These are phyloP conservation scores for Megaceryle alcyon DNA, from an alignment of 2,797 vertebrate genomes.

Conservation along the genomic window DNA sequence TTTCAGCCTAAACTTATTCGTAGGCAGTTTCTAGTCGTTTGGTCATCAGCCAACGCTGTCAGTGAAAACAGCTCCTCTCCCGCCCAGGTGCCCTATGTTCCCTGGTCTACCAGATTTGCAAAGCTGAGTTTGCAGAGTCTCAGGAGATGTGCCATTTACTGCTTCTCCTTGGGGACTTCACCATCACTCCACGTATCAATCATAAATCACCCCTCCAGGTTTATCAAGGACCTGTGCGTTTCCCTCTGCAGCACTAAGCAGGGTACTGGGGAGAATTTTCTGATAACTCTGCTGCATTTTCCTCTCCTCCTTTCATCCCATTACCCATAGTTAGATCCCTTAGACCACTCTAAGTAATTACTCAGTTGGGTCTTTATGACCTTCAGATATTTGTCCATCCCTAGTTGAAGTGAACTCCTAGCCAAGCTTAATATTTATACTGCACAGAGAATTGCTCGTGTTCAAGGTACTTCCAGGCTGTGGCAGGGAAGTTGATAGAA, in stretches of 20 bases:
- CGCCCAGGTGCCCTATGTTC: fast-evolving
- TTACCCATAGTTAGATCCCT: conserved; percentile 18
- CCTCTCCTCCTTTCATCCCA: conserved; percentile 42
- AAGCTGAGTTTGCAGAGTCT: conserved; percentile 36
- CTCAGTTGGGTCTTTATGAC: conserved; percentile 19
- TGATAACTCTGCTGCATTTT: neutral
- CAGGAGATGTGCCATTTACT: neutral
- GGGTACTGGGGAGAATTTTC: neutral
- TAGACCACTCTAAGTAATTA: conserved; percentile 67
- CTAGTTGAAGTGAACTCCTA: conserved; percentile 3
- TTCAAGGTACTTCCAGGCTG: neutral
- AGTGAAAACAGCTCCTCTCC: neutral
- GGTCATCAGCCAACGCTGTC: neutral
- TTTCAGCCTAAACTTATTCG: neutral
- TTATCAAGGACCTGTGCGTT: conserved; percentile 5
- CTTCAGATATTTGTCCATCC: conserved; percentile 52
- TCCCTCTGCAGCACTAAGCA: conserved; percentile 13
- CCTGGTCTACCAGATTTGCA: neutral
- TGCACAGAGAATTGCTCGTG: neutral
- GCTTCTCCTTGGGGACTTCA: conserved; percentile 1
- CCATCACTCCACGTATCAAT: conserved; percentile 10
- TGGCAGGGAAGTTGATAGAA: neutral
- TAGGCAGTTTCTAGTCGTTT: neutral
- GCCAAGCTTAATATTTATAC: conserved; percentile 20
- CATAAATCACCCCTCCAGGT: conserved; percentile 23